Evolutionary conservation across 2,797 vertebrate genomes (phyloP).

Genomic region (Silurus aristotelis): DNA sequence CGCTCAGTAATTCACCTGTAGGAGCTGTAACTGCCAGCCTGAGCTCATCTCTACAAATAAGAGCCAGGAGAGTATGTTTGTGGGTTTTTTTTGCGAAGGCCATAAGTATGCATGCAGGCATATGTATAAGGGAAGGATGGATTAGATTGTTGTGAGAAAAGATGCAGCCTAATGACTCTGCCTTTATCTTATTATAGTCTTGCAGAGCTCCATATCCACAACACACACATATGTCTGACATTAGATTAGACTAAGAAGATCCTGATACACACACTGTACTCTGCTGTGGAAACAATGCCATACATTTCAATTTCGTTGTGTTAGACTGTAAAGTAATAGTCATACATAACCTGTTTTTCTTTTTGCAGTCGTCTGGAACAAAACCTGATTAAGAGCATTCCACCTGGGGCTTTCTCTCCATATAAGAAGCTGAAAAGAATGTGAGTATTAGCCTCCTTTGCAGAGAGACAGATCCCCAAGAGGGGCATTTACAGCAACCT

Average conservation of each 20-base stretch:
- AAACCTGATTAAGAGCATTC: constrained; percentile 92
- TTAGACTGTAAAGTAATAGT: constrained; percentile 21
- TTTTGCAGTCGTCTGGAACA: constrained; percentile 91
- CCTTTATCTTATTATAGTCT: neutral
- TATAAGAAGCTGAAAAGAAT: constrained; percentile 98
- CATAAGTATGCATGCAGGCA: constrained; percentile 14
- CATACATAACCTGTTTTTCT: constrained; percentile 38
- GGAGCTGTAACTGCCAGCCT: constrained; percentile 37
- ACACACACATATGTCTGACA: constrained; percentile 8
- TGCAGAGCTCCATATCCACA: neutral
- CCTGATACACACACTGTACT: neutral
- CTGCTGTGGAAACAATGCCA: neutral
- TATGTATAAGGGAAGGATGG: constrained; percentile 5
- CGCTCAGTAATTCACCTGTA: constrained; percentile 43
- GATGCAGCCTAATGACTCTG: constrained; percentile 35
- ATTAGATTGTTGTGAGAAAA: constrained; percentile 1
- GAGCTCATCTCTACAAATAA: constrained; percentile 12
- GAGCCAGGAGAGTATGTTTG: constrained; percentile 14
- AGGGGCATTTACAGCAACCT: constrained; percentile 12
- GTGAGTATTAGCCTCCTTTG: constrained; percentile 75
- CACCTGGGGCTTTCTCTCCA: constrained; percentile 88
- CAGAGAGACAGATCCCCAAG: constrained; percentile 14
- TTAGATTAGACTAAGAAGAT: neutral
- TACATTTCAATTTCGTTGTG: neutral
- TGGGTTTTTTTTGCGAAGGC: neutral